Conservation (phyloP, 1,140 invertebrate species). For the Magallana gigas region DNA sequence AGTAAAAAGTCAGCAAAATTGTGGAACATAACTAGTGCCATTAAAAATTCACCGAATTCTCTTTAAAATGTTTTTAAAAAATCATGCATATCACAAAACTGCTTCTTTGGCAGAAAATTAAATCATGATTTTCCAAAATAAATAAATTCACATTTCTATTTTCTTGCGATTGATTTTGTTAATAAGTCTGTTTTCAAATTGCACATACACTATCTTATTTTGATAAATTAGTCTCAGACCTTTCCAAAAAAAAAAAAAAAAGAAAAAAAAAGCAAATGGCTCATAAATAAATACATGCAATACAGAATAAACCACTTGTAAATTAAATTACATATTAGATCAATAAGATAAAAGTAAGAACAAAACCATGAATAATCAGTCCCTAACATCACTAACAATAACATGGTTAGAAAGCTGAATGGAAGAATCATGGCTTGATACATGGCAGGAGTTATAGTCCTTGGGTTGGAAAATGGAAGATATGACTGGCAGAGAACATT, state of each 20-base stretch:
- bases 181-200: no score
- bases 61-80: constrained; percentile 4
- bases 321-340: no score
- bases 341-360: background rate
- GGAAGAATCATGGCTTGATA: background rate
- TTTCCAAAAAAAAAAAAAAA: no score
- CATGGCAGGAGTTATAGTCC: background rate
- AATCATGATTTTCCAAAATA: no score
- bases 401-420: background rate
- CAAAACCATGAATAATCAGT: constrained; percentile 24
- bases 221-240: no score
- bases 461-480: constrained; percentile 30
- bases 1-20: background rate
- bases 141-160: no score
- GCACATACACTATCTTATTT: no score
- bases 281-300: no score
- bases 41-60: background rate
- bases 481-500: background rate
- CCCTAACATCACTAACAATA: background rate
- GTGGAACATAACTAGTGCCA: background rate
- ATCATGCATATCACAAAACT: background rate
- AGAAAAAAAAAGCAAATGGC: no score
- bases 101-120: background rate
- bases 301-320: no score
- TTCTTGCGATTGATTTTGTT: no score